phyloP scores from a whole-genome alignment of 2,113 vertebrate species.

The Rhinolophus ferrumequinum region DNA sequence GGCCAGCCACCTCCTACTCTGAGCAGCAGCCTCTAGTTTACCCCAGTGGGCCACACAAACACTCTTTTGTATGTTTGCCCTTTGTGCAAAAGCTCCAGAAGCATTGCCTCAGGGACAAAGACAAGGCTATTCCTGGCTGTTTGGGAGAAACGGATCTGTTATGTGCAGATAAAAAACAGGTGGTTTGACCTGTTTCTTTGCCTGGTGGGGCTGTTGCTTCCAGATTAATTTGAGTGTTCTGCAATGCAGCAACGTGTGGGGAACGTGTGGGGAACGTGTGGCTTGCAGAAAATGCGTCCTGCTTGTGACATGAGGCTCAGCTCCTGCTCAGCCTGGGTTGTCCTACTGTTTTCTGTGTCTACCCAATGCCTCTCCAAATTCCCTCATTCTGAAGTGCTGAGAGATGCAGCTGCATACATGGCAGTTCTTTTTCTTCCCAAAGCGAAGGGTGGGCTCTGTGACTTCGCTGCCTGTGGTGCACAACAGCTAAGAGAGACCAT shows the following conservation, averaged over 20 bases:
- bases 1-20: neutral
- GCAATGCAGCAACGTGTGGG: neutral
- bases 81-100: neutral
- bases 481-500: neutral
- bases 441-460: neutral
- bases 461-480: neutral
- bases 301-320: neutral
- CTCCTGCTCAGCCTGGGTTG: neutral
- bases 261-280: neutral
- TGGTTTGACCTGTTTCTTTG: neutral
- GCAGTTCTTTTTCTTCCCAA: neutral
- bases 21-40: neutral
- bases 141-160: neutral
- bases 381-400: neutral
- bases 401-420: rapidly evolving
- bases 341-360: neutral
- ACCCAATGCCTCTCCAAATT: neutral
- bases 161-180: neutral
- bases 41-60: neutral
- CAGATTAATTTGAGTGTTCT: neutral
- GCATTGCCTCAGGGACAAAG: neutral
- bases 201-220: neutral
- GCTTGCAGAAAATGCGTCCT: neutral
- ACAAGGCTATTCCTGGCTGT: neutral
- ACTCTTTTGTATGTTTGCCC: neutral